These are phyloP conservation scores for Oryzias celebensis DNA, from an alignment of 2,113 vertebrate species.

Conservation along the genomic window DNA sequence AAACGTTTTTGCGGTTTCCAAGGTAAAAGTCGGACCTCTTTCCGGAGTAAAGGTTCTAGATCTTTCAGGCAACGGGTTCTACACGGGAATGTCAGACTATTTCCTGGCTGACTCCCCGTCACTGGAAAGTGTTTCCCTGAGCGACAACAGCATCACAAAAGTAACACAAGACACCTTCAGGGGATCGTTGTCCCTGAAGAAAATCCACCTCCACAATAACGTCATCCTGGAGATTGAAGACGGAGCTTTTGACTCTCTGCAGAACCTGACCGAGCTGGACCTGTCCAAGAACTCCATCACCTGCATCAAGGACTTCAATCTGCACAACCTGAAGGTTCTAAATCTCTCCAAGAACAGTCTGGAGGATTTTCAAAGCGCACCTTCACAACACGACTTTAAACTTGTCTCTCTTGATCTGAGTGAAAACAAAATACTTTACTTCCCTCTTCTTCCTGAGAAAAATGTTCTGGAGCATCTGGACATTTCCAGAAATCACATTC, in stretches of 20 bases:
- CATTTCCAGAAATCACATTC: conserved; percentile 86
- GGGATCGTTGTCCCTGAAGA: conserved; percentile 72
- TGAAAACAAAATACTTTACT: conserved; percentile 85
- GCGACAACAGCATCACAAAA: conserved; percentile 88
- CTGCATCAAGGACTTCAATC: conserved; percentile 91
- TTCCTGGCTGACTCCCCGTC: conserved; percentile 82
- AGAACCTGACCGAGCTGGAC: conserved; percentile 83
- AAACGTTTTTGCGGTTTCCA: conserved; percentile 71
- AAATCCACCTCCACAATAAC: conserved; percentile 88
- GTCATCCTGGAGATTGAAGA: conserved; percentile 94
- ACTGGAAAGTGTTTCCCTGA: conserved; percentile 82
- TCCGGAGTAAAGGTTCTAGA: conserved; percentile 81
- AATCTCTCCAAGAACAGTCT: conserved; percentile 95
- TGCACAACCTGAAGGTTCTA: conserved; percentile 80
- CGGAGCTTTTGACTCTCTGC: conserved; percentile 85
- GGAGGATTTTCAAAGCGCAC: conserved; percentile 81
- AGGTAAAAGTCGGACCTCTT: conserved; percentile 75
- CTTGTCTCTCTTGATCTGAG: conserved; percentile 85
- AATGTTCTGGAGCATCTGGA: conserved; percentile 84
- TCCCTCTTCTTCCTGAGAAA: conserved; percentile 81
- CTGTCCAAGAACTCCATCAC: conserved; percentile 93
- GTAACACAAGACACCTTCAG: conserved; percentile 80
- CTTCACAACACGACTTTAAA: conserved; percentile 63
- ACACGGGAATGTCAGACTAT: conserved; percentile 81
- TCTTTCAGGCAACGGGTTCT: conserved; percentile 88